Percentiles rank a stretch among this genome's conserved stretches.
phyloP scores from a whole-genome alignment of 2,888 invertebrate genomes.

The Conchocele bisecta region DNA sequence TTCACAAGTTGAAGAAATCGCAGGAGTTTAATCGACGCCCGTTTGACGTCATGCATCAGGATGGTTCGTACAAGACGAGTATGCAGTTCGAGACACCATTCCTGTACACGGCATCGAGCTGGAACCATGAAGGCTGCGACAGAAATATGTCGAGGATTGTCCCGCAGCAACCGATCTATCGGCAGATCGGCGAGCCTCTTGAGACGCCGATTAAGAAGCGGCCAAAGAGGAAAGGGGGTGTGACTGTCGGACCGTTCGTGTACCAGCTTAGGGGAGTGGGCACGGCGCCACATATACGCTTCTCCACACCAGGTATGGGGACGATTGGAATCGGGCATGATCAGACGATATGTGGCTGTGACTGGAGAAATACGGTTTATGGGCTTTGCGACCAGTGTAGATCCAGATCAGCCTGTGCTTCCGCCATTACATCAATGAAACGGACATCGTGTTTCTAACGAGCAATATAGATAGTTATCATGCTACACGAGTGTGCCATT shows the following conservation, averaged over 20 bases:
- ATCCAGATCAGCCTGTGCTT: too few relatives aligned
- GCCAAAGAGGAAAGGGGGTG: background rate
- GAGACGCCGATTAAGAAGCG: constrained; percentile 50
- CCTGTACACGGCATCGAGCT: constrained; percentile 70
- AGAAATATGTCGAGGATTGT: constrained; percentile 72
- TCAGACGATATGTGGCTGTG: too few relatives aligned
- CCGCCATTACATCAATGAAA: too few relatives aligned
- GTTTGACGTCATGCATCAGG: constrained; percentile 34
- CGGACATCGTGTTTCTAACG: too few relatives aligned
- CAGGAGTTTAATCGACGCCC: constrained; percentile 58
- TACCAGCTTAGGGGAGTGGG: constrained; percentile 71
- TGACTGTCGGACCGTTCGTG: constrained; percentile 50
- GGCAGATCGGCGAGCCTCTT: constrained; percentile 57
- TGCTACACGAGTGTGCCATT: too few relatives aligned
- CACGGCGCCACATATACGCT: constrained; percentile 71
- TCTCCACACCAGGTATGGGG: constrained; percentile 75
- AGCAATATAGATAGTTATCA: too few relatives aligned
- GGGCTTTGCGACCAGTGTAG: too few relatives aligned
- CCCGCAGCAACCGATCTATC: constrained; percentile 71
- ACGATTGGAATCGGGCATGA: too few relatives aligned
- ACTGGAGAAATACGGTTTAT: too few relatives aligned
- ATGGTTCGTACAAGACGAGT: constrained; percentile 56
- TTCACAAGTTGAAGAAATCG: constrained; percentile 67
- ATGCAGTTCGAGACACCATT: constrained; percentile 79
- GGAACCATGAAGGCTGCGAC: constrained; percentile 67